phyloP scores from a whole-genome alignment of 2,113 vertebrate species.

The Triplophysa dalaica region DNA sequence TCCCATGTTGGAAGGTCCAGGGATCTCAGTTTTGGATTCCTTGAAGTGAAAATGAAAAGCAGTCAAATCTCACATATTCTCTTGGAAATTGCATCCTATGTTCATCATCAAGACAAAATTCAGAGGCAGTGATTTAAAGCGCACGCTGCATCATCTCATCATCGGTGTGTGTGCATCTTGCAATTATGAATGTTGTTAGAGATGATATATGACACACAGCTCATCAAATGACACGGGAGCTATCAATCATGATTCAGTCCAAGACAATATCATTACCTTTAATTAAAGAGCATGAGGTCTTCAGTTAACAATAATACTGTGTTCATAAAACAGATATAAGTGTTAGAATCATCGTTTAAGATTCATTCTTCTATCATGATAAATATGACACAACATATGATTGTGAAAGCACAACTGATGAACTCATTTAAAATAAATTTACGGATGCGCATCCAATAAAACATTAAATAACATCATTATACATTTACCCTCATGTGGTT shows the following conservation, averaged over 20 bases:
- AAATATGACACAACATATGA: no score
- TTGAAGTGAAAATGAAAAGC: constrained; percentile 32
- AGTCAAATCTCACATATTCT: not conserved
- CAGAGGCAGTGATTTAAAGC: not conserved
- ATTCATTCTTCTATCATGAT: not conserved
- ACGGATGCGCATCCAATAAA: no score
- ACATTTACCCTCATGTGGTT: no score
- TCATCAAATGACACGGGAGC: not conserved
- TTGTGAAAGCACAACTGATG: no score
- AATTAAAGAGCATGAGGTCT: constrained; percentile 21
- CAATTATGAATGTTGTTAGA: constrained; percentile 35
- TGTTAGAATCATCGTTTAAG: not conserved
- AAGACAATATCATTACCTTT: constrained; percentile 22
- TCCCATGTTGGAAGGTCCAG: constrained; percentile 26
- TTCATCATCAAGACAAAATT: constrained; percentile 9
- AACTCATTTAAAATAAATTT: no score
- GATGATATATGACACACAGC: constrained; percentile 21
- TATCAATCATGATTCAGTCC: constrained; percentile 38
- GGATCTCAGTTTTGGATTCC: constrained; percentile 13
- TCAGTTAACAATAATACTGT: not conserved
- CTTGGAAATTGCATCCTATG: constrained; percentile 10
- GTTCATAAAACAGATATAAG: not conserved
- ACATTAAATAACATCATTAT: no score
- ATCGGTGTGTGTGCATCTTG: not conserved
- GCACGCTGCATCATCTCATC: not conserved